phyloP scores from a whole-genome alignment of 2,113 vertebrate genomes.

The Lethenteron camtschaticum region DNA sequence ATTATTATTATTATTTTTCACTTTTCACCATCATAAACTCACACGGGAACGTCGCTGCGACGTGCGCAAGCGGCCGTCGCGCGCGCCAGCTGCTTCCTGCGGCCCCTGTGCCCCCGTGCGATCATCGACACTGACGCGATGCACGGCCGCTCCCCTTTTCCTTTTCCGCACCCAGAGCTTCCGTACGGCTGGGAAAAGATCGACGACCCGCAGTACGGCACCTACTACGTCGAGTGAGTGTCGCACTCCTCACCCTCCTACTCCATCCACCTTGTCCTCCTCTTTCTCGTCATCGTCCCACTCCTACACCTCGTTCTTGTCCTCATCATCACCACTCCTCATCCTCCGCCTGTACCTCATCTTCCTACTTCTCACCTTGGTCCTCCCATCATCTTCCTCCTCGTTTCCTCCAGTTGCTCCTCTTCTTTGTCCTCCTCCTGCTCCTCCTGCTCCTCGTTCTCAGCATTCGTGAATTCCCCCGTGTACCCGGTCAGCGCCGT shows the following conservation, averaged over 20 bases:
- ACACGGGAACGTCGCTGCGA: too few relatives aligned
- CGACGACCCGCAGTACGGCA: conserved; percentile 83
- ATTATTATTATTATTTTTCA: too few relatives aligned
- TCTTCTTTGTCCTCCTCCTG: not conserved
- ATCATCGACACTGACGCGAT: too few relatives aligned
- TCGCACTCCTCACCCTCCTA: conserved; percentile 10
- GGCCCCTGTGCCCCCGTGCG: too few relatives aligned
- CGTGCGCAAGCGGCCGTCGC: too few relatives aligned
- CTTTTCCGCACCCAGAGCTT: conserved; percentile 34
- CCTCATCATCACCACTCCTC: too few relatives aligned
- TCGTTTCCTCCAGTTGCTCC: not conserved
- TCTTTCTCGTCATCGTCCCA: conserved; percentile 7
- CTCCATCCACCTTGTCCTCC: conserved; percentile 12
- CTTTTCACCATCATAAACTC: too few relatives aligned
- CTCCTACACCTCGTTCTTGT: too few relatives aligned
- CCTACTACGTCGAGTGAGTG: conserved; percentile 91
- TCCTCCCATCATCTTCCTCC: conserved; percentile 11
- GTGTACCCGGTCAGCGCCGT: too few relatives aligned
- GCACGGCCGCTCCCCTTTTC: too few relatives aligned
- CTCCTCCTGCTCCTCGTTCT: not conserved
- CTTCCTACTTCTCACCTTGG: conserved; percentile 8
- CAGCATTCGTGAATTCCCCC: conserved; percentile 5
- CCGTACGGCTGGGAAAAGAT: conserved; percentile 98
- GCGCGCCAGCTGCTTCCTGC: too few relatives aligned
- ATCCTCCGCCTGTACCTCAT: too few relatives aligned